A percentile compares a stretch with the other conserved stretches of the same genome.
Conservation (phyloP, 2,113 vertebrate genomes). For the Taxidea taxus region DNA sequence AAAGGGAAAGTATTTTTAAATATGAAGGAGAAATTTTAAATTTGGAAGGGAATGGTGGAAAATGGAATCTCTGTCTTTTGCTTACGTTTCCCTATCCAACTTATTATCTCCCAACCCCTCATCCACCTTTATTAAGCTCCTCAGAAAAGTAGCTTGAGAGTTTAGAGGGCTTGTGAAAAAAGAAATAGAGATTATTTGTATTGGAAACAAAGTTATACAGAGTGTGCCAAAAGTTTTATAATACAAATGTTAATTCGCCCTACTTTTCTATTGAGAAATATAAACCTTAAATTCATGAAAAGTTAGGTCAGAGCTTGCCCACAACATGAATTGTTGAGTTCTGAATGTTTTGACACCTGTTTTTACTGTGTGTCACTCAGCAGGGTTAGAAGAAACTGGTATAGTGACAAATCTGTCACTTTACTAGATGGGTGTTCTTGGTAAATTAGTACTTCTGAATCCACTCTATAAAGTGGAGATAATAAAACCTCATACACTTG, state of each 20-base stretch:
- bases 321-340: not conserved
- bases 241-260: not conserved
- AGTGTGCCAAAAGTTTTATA: not conserved
- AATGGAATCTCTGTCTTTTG: not conserved
- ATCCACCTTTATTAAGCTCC: not conserved
- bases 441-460: not conserved
- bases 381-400: not conserved
- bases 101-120: not conserved
- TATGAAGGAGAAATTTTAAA: not conserved
- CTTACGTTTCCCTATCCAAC: not conserved
- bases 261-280: not conserved
- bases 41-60: not conserved
- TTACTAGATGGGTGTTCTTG: not conserved
- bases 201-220: not conserved
- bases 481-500: not conserved
- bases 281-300: not conserved
- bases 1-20: not conserved
- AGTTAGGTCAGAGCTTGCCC: not conserved
- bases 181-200: not conserved
- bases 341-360: not conserved
- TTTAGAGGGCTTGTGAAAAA: not conserved
- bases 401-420: not conserved
- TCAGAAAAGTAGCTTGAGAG: not conserved
- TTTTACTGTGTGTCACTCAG: not conserved
- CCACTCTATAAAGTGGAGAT: not conserved